These are phyloP conservation scores for Spodoptera littoralis DNA, from an alignment of 2,888 invertebrate genomes.

Conservation along the genomic window DNA sequence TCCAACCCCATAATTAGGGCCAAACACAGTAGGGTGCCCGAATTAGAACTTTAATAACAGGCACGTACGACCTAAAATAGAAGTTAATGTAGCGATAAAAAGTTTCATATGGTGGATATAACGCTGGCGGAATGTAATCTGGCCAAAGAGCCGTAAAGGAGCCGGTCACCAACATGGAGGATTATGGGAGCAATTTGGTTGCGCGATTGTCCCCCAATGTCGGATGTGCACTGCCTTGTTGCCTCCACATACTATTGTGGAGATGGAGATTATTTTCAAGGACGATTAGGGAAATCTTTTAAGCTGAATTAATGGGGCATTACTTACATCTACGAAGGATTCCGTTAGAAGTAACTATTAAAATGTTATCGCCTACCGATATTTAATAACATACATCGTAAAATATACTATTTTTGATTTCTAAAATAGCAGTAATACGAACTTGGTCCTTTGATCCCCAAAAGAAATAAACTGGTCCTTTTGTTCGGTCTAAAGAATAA, in stretches of 20 bases:
- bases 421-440: not conserved
- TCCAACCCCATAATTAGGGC: slow-evolving; percentile 51
- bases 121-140: slow-evolving; percentile 71
- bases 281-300: not conserved
- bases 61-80: slow-evolving; percentile 62
- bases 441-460: not conserved
- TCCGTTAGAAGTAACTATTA: too few species aligned
- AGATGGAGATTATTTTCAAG: slow-evolving; percentile 33
- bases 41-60: slow-evolving; percentile 70
- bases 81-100: slow-evolving; percentile 72
- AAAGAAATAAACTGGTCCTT: not conserved
- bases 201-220: slow-evolving; percentile 37
- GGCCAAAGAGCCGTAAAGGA: slow-evolving; percentile 58
- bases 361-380: too few species aligned
- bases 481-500: not conserved
- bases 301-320: not conserved
- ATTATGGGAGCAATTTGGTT: slow-evolving; percentile 56
- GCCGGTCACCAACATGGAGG: slow-evolving; percentile 50
- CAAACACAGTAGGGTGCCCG: slow-evolving; percentile 56
- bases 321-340: too few species aligned
- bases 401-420: too few species aligned
- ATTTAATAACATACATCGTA: too few species aligned
- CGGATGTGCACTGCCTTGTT: slow-evolving; percentile 36
- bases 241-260: slow-evolving; percentile 13
- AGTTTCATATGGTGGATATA: slow-evolving; percentile 69